Base-by-base conservation (phyloP, 2,888 invertebrate genomes). In the Leptogaster cylindrica region DNA sequence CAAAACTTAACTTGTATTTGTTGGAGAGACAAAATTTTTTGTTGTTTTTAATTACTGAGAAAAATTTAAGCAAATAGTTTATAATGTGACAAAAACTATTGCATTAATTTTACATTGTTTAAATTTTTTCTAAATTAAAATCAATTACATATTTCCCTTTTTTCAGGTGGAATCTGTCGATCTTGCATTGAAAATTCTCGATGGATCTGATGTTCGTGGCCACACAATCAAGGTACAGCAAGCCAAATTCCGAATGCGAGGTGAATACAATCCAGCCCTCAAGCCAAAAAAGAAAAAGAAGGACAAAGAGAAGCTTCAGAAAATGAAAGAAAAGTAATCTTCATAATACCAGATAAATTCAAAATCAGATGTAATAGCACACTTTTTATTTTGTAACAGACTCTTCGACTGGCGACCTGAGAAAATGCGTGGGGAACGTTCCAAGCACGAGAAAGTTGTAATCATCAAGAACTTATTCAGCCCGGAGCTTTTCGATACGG, bases 391-490 rank as follows among this genome's bases (percentile, higher is more conserved):
- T 44, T 28, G 50, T 12, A 27, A 52, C 31, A 90, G 90, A 77
- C 82, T 97, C 52, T 93, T 99, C 78, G 97, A 95, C 79, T 99
- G 99, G 99, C 85, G 93, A 69, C 97, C 97, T 0, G 97, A 98
- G 74, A 93, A 93, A 78, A 85, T 93, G 77, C 83, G 89, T 28
- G 94, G 93, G 1, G 92, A 93, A 75, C 85, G 95, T 58, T 86
- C 89, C 0, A 95, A 93, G 77, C 89, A 93, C 78, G 98, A 99
- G 79, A 88, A 89, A 76, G 86, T 93, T 55, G 95, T 99, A 0
- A 91, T 99, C 52, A 86, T 99, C 7, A 95, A 93, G 78, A 97
- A 98, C 80, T 85, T 97, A 64, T 99, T 99, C 80, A 88, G 90
- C 69, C 91, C 95, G 0, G 84, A 89, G 69, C 88, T 93, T 74